Conservation (phyloP, 2,113 vertebrate genomes). For the Semnornis frantzii region DNA sequence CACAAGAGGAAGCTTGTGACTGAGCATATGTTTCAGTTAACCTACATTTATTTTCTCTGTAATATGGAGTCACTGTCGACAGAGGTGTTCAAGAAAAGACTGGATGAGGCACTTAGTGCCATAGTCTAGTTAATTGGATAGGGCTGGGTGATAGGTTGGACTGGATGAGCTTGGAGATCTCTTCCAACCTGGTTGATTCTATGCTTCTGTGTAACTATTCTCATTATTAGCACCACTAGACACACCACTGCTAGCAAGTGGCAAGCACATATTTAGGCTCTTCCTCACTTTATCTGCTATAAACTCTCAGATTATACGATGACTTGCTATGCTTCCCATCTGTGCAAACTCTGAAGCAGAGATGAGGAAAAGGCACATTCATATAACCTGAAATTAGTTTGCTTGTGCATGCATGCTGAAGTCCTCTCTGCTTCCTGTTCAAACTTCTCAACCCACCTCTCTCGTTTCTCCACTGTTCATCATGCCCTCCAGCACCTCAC, state of each 20-base stretch:
- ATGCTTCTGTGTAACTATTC: rapidly evolving
- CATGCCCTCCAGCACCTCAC: neutral
- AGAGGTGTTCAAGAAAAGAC: too few species aligned
- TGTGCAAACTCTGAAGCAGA: neutral
- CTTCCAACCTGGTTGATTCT: too few species aligned
- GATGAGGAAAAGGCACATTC: neutral
- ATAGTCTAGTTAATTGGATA: too few species aligned
- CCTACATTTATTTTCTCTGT: neutral
- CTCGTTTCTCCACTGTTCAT: neutral
- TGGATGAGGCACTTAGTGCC: too few species aligned
- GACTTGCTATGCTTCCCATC: neutral
- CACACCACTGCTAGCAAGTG: neutral
- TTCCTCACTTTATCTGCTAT: neutral
- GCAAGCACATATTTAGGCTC: neutral
- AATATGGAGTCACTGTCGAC: neutral
- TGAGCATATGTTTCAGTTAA: neutral
- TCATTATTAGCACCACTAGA: neutral
- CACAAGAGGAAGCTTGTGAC: neutral
- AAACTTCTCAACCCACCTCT: neutral
- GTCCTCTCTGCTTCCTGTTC: neutral
- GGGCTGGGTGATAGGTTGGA: too few species aligned
- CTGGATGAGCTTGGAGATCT: too few species aligned
- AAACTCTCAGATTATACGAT: neutral
- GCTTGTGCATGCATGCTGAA: neutral
- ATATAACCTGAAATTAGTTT: neutral